Evolutionary conservation across 64 coral and sea anemone genomes (phyloP).

Genomic region (Dendronephthya gigantea): DNA sequence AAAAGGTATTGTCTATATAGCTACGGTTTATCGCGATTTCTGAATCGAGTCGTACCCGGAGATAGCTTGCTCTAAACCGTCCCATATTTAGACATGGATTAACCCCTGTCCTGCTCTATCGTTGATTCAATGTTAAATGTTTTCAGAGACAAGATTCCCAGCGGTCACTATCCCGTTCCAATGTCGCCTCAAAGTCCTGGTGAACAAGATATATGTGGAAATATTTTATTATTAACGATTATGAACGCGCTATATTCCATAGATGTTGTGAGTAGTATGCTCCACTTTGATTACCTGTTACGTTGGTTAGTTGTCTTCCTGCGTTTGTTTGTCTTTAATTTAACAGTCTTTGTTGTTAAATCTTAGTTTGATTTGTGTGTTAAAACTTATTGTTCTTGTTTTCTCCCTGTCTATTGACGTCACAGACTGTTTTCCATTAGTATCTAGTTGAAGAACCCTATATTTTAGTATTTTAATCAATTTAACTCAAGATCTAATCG

Average conservation of each 20-base stretch:
- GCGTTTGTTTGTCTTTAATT: neutral
- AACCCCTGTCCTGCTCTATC: neutral
- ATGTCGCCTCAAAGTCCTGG: slow-evolving; percentile 37
- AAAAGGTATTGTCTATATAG: slow-evolving; percentile 63
- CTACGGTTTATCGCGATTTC: too few relatives aligned
- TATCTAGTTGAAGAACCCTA: too few relatives aligned
- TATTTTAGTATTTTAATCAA: too few relatives aligned
- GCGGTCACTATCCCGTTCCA: slow-evolving; percentile 62
- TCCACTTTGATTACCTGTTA: neutral
- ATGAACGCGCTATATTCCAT: slow-evolving; percentile 93
- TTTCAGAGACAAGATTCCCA: slow-evolving; percentile 85
- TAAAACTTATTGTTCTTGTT: too few relatives aligned
- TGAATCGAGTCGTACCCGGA: too few relatives aligned
- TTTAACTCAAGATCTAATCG: too few relatives aligned
- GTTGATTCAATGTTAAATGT: neutral
- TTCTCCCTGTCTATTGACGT: too few relatives aligned
- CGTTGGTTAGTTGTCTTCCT: neutral
- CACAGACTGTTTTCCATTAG: too few relatives aligned
- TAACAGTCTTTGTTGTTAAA: neutral
- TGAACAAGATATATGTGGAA: slow-evolving; percentile 31
- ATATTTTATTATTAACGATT: slow-evolving; percentile 91
- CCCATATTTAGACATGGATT: too few relatives aligned
- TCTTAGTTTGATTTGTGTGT: too few relatives aligned
- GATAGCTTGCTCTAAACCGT: too few relatives aligned
- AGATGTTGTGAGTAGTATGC: slow-evolving; percentile 67